These are phyloP conservation scores for Eleginops maclovinus DNA, from an alignment of 2,113 vertebrate genomes.

Conservation along the genomic window DNA sequence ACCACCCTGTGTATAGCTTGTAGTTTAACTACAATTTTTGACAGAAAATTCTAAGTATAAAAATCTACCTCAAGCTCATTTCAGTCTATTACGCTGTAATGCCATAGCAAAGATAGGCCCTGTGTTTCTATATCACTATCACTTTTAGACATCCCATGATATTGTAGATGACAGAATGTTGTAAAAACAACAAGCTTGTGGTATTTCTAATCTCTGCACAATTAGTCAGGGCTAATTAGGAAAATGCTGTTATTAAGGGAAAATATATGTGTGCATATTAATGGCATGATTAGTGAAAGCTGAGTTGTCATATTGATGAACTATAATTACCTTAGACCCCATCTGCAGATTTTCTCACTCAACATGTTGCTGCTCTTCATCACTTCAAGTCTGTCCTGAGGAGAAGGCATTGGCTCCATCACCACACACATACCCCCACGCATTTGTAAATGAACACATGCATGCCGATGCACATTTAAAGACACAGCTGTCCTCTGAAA, in stretches of 20 bases:
- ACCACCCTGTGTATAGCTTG: no score
- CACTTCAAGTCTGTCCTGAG: conserved; percentile 38
- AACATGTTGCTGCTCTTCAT: conserved; percentile 39
- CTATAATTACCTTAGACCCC: conserved; percentile 61
- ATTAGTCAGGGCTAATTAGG: conserved; percentile 48
- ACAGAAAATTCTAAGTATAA: not conserved
- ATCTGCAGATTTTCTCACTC: conserved; percentile 60
- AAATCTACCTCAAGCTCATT: not conserved
- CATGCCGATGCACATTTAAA: not conserved
- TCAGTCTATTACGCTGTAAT: not conserved
- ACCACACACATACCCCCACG: not conserved
- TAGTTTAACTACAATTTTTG: no score
- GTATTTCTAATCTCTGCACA: conserved; percentile 10
- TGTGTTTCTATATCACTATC: not conserved
- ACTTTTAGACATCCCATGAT: not conserved
- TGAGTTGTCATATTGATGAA: conserved; percentile 52
- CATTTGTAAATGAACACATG: conserved; percentile 38
- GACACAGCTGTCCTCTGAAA: conserved; percentile 5
- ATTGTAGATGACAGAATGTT: not conserved
- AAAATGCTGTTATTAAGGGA: conserved; percentile 33
- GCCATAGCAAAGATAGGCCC: no score
- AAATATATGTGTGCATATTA: conserved; percentile 27
- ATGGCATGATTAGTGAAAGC: conserved; percentile 41
- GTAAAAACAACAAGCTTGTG: not conserved
- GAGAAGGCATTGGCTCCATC: conserved; percentile 1